A percentile compares a stretch with the other conserved stretches of the same genome.
phyloP scores from a whole-genome alignment of 2,113 vertebrate species.

The Theristicus caerulescens region DNA sequence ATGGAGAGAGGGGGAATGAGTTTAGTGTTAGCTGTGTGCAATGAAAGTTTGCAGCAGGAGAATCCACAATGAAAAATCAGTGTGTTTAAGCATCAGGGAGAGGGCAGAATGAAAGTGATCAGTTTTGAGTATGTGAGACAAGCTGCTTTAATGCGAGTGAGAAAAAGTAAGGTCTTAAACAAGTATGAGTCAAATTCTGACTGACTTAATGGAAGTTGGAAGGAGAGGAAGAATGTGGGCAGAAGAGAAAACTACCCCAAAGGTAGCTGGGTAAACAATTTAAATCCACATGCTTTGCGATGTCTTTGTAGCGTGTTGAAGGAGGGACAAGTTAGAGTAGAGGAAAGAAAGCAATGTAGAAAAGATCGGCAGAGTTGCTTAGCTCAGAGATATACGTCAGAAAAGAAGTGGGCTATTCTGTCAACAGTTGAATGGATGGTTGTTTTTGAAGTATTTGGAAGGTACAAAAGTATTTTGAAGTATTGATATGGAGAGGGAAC shows the following conservation, averaged over 20 bases:
- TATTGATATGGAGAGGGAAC: background rate
- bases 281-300: background rate
- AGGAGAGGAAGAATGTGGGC: background rate
- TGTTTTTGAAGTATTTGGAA: background rate
- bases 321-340: background rate
- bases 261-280: background rate
- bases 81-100: background rate
- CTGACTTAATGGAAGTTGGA: background rate
- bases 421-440: background rate
- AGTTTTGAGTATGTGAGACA: background rate
- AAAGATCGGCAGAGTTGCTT: background rate
- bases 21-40: background rate
- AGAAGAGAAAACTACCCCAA: background rate
- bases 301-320: background rate
- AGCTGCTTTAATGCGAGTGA: background rate
- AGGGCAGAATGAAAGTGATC: background rate
- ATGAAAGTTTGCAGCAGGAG: background rate
- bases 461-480: background rate
- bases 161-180: background rate
- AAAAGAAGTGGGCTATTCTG: background rate
- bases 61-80: background rate
- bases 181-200: background rate
- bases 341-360: background rate
- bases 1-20: background rate
- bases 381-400: background rate